phyloP scores from a whole-genome alignment of 2,113 vertebrate species.

The Paramisgurnus dabryanus region DNA sequence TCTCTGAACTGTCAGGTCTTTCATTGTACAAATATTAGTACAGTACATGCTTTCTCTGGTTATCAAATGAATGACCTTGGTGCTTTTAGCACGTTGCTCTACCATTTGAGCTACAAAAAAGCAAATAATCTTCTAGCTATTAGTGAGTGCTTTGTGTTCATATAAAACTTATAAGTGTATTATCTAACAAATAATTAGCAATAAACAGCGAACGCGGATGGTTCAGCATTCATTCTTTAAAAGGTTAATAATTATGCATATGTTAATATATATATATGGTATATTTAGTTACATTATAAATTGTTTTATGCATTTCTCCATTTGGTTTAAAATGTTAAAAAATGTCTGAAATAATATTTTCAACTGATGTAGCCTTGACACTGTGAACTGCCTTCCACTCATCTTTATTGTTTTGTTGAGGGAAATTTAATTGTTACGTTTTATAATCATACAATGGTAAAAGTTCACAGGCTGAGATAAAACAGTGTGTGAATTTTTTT shows the following conservation, averaged over 20 bases:
- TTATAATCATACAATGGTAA: background rate
- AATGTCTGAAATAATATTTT: background rate
- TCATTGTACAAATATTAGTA: too few relatives aligned
- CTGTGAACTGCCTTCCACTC: background rate
- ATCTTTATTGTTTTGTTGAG: background rate
- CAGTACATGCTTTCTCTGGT: too few relatives aligned
- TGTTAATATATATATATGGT: too few relatives aligned
- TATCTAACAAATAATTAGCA: background rate
- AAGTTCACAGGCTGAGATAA: background rate
- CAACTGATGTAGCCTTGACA: background rate
- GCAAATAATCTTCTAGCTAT: background rate
- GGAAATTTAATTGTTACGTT: background rate
- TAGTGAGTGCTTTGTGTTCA: background rate
- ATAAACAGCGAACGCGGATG: too few relatives aligned
- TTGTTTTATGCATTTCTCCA: too few relatives aligned
- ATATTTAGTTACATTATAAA: too few relatives aligned
- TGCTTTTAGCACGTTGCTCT: background rate
- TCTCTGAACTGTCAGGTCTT: too few relatives aligned
- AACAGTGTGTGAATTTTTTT: background rate
- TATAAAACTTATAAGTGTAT: background rate
- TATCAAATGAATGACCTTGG: too few relatives aligned
- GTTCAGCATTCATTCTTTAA: too few relatives aligned
- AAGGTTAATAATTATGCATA: too few relatives aligned
- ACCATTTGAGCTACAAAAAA: too few relatives aligned
- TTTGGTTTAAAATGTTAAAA: background rate